Conservation (phyloP, 2,888 invertebrate genomes). For the Anticlea derivata region DNA sequence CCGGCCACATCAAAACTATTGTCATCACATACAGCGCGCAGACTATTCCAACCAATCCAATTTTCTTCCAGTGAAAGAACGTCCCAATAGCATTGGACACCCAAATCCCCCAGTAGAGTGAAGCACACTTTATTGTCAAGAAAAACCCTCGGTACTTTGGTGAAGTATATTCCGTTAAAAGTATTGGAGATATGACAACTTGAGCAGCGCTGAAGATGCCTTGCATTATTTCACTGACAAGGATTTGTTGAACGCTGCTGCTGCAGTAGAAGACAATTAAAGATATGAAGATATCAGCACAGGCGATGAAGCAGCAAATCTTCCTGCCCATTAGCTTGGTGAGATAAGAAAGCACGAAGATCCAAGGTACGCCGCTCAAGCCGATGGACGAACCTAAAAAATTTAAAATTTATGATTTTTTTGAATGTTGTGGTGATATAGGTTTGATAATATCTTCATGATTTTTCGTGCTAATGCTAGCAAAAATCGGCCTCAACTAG, state of each 20-base stretch:
- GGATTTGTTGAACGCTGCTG: slow-evolving; percentile 35
- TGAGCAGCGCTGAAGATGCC: slow-evolving; percentile 43
- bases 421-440: no score
- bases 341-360: slow-evolving; percentile 36
- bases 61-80: slow-evolving; percentile 45
- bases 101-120: slow-evolving; percentile 45
- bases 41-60: slow-evolving; percentile 35
- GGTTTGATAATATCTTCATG: no score
- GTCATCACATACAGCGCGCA: slow-evolving; percentile 32
- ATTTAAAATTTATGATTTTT: no score
- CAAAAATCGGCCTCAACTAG: no score
- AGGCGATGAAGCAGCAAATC: slow-evolving; percentile 13
- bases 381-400: slow-evolving; percentile 26
- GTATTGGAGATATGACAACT: slow-evolving; percentile 31
- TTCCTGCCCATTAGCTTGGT: slow-evolving; percentile 40
- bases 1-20: slow-evolving; percentile 41
- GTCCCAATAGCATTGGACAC: slow-evolving; percentile 46
- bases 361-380: slow-evolving; percentile 41
- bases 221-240: slow-evolving; percentile 41
- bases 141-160: slow-evolving; percentile 48
- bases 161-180: slow-evolving; percentile 47
- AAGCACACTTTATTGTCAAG: slow-evolving; percentile 43
- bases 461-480: no score
- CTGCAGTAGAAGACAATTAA: slow-evolving; percentile 40
- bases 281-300: slow-evolving; percentile 29